Evolutionary conservation across 2,113 vertebrate genomes (phyloP).

Genomic region (Bungarus multicinctus): DNA sequence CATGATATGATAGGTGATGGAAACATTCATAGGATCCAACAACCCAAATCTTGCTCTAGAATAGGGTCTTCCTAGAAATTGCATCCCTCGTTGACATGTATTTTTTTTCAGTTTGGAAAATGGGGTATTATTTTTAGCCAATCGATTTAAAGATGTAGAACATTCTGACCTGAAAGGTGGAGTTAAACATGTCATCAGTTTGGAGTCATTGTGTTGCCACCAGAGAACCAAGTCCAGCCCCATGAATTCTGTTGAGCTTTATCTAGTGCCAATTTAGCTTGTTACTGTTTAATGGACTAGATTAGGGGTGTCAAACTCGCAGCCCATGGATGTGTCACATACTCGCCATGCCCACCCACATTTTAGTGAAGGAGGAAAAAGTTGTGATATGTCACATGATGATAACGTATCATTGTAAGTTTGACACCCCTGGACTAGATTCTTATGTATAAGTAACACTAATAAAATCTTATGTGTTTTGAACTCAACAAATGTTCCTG

Average conservation of each 20-base stretch:
- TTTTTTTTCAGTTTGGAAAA: not conserved
- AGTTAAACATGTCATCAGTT: not conserved
- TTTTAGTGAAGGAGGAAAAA: too few relatives aligned
- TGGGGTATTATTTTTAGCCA: not conserved
- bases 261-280: not conserved
- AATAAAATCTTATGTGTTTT: not conserved
- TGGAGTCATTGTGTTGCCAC: not conserved
- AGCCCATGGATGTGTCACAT: too few relatives aligned
- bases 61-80: not conserved
- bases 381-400: too few relatives aligned
- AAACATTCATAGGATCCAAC: not conserved
- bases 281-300: not conserved
- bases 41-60: not conserved
- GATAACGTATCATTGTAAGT: too few relatives aligned
- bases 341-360: too few relatives aligned
- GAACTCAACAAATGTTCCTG: not conserved
- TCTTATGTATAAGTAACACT: not conserved
- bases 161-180: not conserved
- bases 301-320: not conserved
- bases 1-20: not conserved
- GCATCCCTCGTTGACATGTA: not conserved
- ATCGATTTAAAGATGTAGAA: not conserved
- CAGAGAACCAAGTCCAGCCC: not conserved
- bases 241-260: not conserved
- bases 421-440: not conserved